Percentiles rank a stretch among this genome's conserved stretches.
Evolutionary conservation across 2,113 vertebrate genomes (phyloP).

Genomic region (Hemicordylus capensis): DNA sequence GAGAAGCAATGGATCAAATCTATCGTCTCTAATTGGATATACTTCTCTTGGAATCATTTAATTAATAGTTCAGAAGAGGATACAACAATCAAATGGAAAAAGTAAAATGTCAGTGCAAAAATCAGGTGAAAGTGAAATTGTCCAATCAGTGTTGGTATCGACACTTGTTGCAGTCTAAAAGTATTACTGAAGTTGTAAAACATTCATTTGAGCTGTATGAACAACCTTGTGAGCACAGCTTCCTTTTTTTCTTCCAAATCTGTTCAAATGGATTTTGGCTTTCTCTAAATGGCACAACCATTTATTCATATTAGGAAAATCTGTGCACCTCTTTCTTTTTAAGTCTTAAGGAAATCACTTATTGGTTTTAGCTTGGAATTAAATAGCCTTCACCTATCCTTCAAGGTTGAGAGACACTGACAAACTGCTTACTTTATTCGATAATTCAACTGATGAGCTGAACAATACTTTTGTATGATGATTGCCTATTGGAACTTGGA

Average conservation of each 20-base stretch:
- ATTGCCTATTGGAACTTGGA: not conserved
- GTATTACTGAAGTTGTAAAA: not conserved
- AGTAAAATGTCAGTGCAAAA: not conserved
- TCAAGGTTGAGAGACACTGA: not conserved
- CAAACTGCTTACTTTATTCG: not conserved
- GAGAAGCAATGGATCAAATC: not conserved
- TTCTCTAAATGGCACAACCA: rapidly evolving
- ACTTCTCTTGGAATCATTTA: constrained; percentile 10
- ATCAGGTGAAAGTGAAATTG: not conserved
- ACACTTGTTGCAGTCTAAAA: not conserved
- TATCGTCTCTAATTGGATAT: not conserved
- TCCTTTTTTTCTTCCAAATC: not conserved
- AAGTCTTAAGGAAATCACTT: not conserved
- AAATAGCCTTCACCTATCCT: not conserved
- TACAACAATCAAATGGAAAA: not conserved
- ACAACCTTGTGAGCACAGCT: not conserved
- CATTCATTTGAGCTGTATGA: not conserved
- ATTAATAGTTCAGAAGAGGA: not conserved
- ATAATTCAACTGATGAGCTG: not conserved
- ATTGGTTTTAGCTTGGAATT: constrained; percentile 10
- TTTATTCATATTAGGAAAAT: not conserved
- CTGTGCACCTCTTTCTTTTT: not conserved
- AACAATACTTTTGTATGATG: not conserved
- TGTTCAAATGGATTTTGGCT: not conserved
- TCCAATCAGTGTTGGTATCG: not conserved